Conservation (phyloP, 2,888 invertebrate species). For the Microctonus brassicae region DNA sequence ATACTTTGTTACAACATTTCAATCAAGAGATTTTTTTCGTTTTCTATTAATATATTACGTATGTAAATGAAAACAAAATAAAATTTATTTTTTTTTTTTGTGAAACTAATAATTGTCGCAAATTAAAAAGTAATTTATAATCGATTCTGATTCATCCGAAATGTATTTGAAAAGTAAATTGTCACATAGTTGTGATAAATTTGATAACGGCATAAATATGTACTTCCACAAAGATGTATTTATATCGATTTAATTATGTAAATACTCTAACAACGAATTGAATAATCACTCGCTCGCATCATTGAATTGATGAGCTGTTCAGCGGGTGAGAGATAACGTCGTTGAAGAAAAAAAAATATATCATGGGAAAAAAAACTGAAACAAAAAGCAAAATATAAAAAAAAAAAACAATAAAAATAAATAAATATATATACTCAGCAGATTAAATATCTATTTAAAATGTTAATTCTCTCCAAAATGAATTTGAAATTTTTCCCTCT, state of each 20-base stretch:
- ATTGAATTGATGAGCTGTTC: not conserved
- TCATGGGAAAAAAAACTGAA: not conserved
- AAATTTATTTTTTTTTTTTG: not conserved
- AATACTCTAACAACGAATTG: conserved; percentile 13
- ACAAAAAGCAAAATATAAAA: not conserved
- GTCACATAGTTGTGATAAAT: conserved; percentile 29
- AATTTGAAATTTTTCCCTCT: not conserved
- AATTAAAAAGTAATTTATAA: not conserved
- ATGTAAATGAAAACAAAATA: not conserved
- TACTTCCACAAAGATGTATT: conserved; percentile 34
- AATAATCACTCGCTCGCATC: not conserved
- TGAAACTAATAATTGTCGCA: not conserved
- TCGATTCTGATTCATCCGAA: not conserved
- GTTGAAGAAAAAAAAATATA: conserved; percentile 10
- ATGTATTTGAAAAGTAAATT: not conserved
- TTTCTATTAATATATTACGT: not conserved
- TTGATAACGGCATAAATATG: conserved; percentile 21
- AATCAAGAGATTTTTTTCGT: not conserved
- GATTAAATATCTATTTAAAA: not conserved
- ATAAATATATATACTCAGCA: conserved; percentile 22
- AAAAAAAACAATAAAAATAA: conserved; percentile 10
- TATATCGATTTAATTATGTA: conserved; percentile 7
- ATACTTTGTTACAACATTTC: not conserved
- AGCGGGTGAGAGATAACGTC: not conserved
- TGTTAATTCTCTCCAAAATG: not conserved